Evolutionary conservation across 2,888 invertebrate genomes (phyloP), one percentile per base, ranked within the genome.

Genomic region (Tenthredo amoena): DNA sequence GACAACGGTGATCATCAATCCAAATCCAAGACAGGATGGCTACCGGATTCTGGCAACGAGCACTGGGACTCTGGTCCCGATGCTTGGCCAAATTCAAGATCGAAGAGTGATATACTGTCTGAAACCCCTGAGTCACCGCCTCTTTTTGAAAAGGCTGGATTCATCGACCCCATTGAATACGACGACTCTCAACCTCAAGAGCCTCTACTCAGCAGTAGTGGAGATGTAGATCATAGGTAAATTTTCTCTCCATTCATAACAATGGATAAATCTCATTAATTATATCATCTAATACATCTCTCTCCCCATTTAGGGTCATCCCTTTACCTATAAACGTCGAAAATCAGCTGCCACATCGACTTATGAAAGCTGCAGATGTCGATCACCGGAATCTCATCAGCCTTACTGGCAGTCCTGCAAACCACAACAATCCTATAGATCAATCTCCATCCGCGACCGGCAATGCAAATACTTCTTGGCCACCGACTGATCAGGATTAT

Each of bases 351-450:
- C 89, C 92, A 2, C 93, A 93, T 88, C 92, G 93, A 21, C 87
- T 93, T 40, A 91, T 92, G 84, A 93, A 93, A 90, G 91, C 90
- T 12, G 92, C 91, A 92, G 97, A 97, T 92, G 96, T 97, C 79
- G 97, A 97, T 93, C 97, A 97, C 91, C 95, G 98, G 88, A 98
- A 98, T 94, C 94, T 98, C 86, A 98, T 98, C 91, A 96, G 97
- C 86, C 93, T 98, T 82, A 98, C 98, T 15, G 97, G 97, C 58
- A 97, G 96, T 34, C 96, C 96, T 0, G 94, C 93, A 1, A 93
- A 93, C 87, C 92, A 92, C 76, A 90, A 89, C 85, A 90, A 88
- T 76, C 87, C 89, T 15, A 88, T 88, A 21, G 91, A 91, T 81
- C 90, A 90, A 47, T 85, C 90, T 0, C 83, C 88, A 31, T 85